Evolutionary conservation across 2,888 invertebrate genomes (phyloP), one percentile per base, ranked within the genome.

Genomic region (Alloplasta piceator): DNA sequence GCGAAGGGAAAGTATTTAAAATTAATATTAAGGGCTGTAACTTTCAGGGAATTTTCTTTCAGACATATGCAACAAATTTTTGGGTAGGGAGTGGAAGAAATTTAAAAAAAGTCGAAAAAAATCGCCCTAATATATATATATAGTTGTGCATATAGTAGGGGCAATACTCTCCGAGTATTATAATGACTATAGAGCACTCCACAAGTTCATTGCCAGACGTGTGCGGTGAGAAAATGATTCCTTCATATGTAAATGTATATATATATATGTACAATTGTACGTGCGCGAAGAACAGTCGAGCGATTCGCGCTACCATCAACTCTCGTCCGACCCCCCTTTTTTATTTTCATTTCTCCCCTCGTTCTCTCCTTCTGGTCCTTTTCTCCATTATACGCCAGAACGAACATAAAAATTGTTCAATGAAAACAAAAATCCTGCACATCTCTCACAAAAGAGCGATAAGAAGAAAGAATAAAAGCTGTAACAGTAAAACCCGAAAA

Each of bases 171-270:
- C 46, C 41, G 72, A 48, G 60, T 66, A 60, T 66, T 46, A 39
- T 41, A 26, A 36, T 14, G 56, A 14, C 56, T 68, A 26, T 50
- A 48, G 67, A 78, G 48, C 36, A 67, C 68, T 83, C 82, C 78
- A 86, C 89, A 89, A 89, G 89, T 89, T 89, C 89, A 89, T 89
- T 89, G 89, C 87, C 89, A 82, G 82, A 64, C 71, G 75, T 75
- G 67, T 68, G 73, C 67, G 85, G 84, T 85, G 82, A 83, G 83
- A 86, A 88, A 87, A 88, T 73, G 46, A 41, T 73, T 85, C 84
- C 86, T 26, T 12, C 52, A 41, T 12, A 80, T 86, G 85, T 83
- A 79, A 82, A 79, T 81, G 74, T 43, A 56, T 66, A 61, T 73
- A 72, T 56, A 61, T 72, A 67, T 66, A 10, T 56, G 41, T 55